Percentiles rank a stretch among this genome's conserved stretches.
Conservation (phyloP, 2,113 vertebrate species). For the Nothoprocta perdicaria region DNA sequence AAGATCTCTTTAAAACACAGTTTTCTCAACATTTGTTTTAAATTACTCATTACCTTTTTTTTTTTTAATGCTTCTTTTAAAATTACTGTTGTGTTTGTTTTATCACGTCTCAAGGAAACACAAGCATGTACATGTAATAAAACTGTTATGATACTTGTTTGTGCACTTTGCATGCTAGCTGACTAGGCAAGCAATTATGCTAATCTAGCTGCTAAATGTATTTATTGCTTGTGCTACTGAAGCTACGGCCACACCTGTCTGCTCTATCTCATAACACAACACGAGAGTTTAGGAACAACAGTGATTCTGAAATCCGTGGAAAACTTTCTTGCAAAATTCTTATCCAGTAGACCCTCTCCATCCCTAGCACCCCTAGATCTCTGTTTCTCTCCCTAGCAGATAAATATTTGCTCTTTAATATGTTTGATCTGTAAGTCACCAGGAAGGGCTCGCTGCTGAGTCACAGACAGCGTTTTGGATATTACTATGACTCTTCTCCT, state of each 20-base stretch:
- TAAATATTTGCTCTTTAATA: background rate
- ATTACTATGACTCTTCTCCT: background rate
- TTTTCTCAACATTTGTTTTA: background rate
- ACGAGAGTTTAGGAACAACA: background rate
- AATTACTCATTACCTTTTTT: background rate
- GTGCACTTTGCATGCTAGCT: conserved; percentile 43
- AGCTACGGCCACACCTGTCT: conserved; percentile 47
- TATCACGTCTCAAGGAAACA: background rate
- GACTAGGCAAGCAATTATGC: conserved; percentile 58
- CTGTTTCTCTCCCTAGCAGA: no score
- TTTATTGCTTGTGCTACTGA: conserved; percentile 46
- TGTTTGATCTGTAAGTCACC: background rate
- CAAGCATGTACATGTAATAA: conserved; percentile 45
- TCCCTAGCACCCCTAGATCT: background rate
- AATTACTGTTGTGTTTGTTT: conserved; percentile 25
- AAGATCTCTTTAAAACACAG: background rate
- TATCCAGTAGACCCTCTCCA: rapidly evolving
- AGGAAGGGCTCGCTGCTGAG: background rate
- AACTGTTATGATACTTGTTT: conserved; percentile 56
- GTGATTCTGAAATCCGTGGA: background rate
- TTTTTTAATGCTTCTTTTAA: background rate
- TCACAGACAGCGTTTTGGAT: background rate
- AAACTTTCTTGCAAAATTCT: background rate
- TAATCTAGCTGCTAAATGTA: conserved; percentile 43
- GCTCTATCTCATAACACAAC: background rate